Percentiles rank a stretch among this genome's conserved stretches.
phyloP scores from a whole-genome alignment of 2,888 invertebrate genomes.

The Napeogenes sylphis region DNA sequence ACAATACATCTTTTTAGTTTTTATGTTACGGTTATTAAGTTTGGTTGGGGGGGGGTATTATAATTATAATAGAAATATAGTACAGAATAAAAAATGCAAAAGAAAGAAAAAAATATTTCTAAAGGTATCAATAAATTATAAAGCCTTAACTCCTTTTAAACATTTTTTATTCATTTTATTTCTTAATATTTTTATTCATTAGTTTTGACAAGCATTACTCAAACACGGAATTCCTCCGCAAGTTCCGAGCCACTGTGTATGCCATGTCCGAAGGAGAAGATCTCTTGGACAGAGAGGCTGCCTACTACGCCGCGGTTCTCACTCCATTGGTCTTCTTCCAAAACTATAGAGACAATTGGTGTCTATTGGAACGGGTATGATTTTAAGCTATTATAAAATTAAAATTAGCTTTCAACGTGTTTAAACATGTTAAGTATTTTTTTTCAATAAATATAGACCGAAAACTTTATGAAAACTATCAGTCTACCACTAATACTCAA shows the following conservation, averaged over 20 bases:
- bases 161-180: not conserved
- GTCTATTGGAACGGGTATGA: constrained; percentile 59
- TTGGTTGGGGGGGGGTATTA: too few species aligned
- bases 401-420: too few species aligned
- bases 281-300: constrained; percentile 55
- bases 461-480: too few species aligned
- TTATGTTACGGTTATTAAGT: too few species aligned
- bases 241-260: constrained; percentile 54
- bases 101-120: too few species aligned
- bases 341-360: constrained; percentile 63
- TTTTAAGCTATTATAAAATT: not conserved
- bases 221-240: constrained; percentile 60
- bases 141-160: constrained; percentile 1
- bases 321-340: constrained; percentile 61
- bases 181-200: not conserved
- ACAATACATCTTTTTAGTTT: too few species aligned
- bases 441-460: too few species aligned
- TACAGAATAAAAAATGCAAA: too few species aligned
- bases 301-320: constrained; percentile 58
- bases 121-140: not conserved
- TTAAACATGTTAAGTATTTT: too few species aligned
- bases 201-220: constrained; percentile 63
- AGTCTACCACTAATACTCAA: too few species aligned
- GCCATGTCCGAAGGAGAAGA: constrained; percentile 56
- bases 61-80: too few species aligned